Evolutionary conservation across 2,888 invertebrate species (phyloP), one percentile per base, ranked within the genome.

Genomic region (Lasioglossum villosulum): DNA sequence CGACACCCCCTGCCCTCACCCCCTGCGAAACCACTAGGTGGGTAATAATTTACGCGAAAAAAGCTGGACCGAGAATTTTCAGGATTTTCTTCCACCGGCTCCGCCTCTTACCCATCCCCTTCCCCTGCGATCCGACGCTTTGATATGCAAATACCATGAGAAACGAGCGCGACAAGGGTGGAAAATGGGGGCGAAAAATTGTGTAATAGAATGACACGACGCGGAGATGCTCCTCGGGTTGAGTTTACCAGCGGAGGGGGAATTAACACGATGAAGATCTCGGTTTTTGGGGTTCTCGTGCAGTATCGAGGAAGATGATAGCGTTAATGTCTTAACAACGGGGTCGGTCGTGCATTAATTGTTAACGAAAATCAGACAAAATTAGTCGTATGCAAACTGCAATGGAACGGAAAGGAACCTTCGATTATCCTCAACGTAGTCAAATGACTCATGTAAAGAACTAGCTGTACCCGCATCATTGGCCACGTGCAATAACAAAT

Each of bases 41-140:
- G 80, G 78, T 82, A 82, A 88, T 88, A 88, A 88, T 83, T 88
- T 80, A 84, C 76, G 75, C 81, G 82, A 14, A 45, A 75, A 39
- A 71, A 77, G 42, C 73, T 30, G 66, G 45, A 48, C 71, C 48
- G 66, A 68, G 37, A 23, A 77, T 76, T 68, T 39, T 37, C 68
- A 37, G 48, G 34, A 52, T 39, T 68, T 52, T 70, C 52, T 4
- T 23, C 2, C 12, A 5, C 73, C 34, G n/a, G 42, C 14, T 34
- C 12, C 39, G 23, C 45, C 3, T 63, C 30, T 63, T 30, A 8
- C 30, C 1, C 63, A 30, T 16, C 34, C 70, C 39, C 1, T 10
- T 66, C 10, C 23, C 66, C 68, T n/a, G 39, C n/a, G 66, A 75
- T 70, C 66, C 27, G 70, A 39, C 37, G 4, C 71, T 71, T 78